Base-by-base conservation (phyloP, 2,113 vertebrate genomes). In the Chaetops frenatus region DNA sequence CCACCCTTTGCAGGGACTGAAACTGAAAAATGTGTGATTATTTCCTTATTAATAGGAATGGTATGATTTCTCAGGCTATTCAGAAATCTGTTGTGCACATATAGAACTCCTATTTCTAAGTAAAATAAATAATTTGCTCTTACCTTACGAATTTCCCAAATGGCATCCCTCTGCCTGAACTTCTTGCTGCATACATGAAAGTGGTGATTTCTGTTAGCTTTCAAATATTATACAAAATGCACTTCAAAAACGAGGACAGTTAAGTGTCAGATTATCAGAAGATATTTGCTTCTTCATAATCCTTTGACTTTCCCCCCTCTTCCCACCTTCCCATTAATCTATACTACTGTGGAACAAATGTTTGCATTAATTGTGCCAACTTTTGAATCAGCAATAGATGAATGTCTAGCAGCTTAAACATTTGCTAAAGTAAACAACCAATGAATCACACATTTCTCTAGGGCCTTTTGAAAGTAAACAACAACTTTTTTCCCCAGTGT, bases 401-500 rank as follows among this genome's bases (percentile, higher is more conserved):
- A 90, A 80, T 90, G 89, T 97, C 92, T 70, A 73, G 74, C 0
- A 3, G 44, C 66, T 88, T 80, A 90, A 81, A 77, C 90, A 65
- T 83, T 93, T 91, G 81, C 66, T 93, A 73, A 92, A 95, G 84
- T 94, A 97, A 95, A 91, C 91, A 95, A 91, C 71, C 76, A 83
- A 88, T 91, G 90, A 95, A 78, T 95, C 88, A 81, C 71, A 81
- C 40, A 47, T 90, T 94, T 62, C 94, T 86, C 81, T 50, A 80
- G 71, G 78, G 64, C 15, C 86, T 92, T 61, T 73, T 62, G n/a
- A 82, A 91, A 91, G 48, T 91, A 93, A 89, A 76, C 58, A 92
- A 51, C 31, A 13, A 7, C 42, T 85, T 61, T 58, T 88, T 82
- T 51, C 13, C 36, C 35, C 15, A 36, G 13, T 58, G 24, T 94